Conservation (phyloP, 2,888 invertebrate species). For the Drosophila atroscutellata region DNA sequence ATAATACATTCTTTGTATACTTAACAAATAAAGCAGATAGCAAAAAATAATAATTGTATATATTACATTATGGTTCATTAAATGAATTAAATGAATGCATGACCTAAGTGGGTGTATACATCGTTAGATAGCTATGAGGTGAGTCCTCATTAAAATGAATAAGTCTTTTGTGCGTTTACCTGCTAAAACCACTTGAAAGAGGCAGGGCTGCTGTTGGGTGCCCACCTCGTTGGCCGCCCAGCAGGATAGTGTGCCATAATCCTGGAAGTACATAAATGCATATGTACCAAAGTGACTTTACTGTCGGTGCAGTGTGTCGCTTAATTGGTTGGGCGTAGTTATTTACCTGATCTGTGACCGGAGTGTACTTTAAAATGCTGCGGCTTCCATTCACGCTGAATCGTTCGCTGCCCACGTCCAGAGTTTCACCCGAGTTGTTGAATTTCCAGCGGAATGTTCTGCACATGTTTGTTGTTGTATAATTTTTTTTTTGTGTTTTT, state of each 20-base stretch:
- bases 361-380: slow-evolving; percentile 89
- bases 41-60: not conserved
- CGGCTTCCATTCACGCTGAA: slow-evolving; percentile 92
- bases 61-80: not conserved
- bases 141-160: slow-evolving; percentile 3
- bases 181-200: slow-evolving; percentile 95
- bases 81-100: not conserved
- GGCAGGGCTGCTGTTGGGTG: slow-evolving; percentile 92
- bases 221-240: slow-evolving; percentile 94
- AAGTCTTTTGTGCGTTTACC: slow-evolving; percentile 86
- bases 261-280: slow-evolving; percentile 82
- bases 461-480: slow-evolving; percentile 36
- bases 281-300: slow-evolving; percentile 1
- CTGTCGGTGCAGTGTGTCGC: slow-evolving; percentile 15
- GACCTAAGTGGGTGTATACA: not conserved
- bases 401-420: slow-evolving; percentile 92
- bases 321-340: slow-evolving; percentile 45
- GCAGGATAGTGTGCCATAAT: slow-evolving; percentile 95
- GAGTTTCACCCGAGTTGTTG: slow-evolving; percentile 95
- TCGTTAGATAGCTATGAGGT: not conserved
- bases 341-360: slow-evolving; percentile 87
- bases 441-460: slow-evolving; percentile 97
- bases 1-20: not conserved
- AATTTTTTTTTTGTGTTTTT: slow-evolving; percentile 1
- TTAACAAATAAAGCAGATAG: not conserved